Base-by-base conservation (phyloP, 2,797 vertebrate species). In the Acipenser oxyrinchus region DNA sequence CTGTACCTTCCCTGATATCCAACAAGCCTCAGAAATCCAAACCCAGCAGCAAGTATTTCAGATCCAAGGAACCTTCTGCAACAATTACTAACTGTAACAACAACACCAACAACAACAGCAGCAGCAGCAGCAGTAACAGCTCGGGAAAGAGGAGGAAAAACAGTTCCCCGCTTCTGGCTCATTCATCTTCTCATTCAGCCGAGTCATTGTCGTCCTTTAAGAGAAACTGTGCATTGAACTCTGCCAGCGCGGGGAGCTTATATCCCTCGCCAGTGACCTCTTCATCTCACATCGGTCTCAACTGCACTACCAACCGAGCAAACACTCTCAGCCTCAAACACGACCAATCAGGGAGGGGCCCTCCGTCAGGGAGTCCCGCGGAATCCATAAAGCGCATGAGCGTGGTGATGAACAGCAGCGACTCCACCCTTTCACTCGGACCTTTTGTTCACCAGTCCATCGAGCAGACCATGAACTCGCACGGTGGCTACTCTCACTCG, bases 351-450 rank as follows among this genome's bases (percentile, higher is more conserved):
- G 91, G 90, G 63, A 90, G 94, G 79, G 95, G 92, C 7, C 92
- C 93, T 73, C 88, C 88, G 0, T 87, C 90, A 0, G 93, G 93
- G 75, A 97, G 91, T 89, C 92, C 95, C 3, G 92, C 94, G 2
- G 97, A 99, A 75, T 91, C 95, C 66, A 99, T 99, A 79, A 99
- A 97, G 77, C 92, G 97, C 73, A 99, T 99, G 97, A 99, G 96
- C 49, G 95, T 99, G 74, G 91, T 99, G 83, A 95, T 99, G 90
- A 99, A 97, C 88, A 97, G 95, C 81, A 87, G 95, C 1, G 94
- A 98, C 83, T 97, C 96, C 73, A 98, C 94, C 0, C 95, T 99
- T 59, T 99, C 96, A 7, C 88, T 99, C 11, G 97, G 97, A 68
- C 97, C 97, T 0, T 98, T 99, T 57, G 89, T 99, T 69, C 95